phyloP scores from a whole-genome alignment of 2,797 vertebrate species.

The Pseudochirops corinnae region DNA sequence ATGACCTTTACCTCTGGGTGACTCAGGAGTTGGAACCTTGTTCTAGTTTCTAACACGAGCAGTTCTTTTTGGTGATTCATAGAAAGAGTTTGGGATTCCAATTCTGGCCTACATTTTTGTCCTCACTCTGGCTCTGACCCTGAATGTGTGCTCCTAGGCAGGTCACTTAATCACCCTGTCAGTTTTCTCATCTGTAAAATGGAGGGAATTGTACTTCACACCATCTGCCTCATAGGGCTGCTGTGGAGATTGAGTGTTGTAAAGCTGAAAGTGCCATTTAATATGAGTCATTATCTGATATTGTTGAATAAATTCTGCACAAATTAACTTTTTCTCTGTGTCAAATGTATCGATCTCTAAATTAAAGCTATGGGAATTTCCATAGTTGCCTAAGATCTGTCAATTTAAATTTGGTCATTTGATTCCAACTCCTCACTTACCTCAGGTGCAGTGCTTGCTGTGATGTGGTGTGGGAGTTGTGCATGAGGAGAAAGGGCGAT shows the following conservation, averaged over 20 bases:
- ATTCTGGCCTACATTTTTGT: neutral
- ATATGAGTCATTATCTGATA: neutral
- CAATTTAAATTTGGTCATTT: neutral
- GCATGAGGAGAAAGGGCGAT: neutral
- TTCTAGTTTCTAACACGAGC: neutral
- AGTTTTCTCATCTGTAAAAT: neutral
- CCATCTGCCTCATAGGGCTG: neutral
- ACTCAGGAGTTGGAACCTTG: neutral
- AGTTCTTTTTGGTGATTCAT: neutral
- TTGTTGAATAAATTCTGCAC: neutral
- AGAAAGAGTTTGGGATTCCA: neutral
- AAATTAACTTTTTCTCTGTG: neutral
- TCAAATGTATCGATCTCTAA: neutral
- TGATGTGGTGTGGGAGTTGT: neutral
- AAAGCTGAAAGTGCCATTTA: neutral
- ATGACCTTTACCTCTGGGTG: neutral
- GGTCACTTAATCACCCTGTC: no score
- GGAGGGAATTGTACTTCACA: neutral
- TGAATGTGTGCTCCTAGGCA: neutral
- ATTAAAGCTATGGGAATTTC: neutral
- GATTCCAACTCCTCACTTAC: neutral
- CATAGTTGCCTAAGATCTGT: fast-evolving
- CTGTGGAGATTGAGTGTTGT: neutral
- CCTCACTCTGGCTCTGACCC: neutral
- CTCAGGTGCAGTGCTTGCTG: neutral